phyloP scores from a whole-genome alignment of 2,113 vertebrate genomes.

The Seriola rivoliana region DNA sequence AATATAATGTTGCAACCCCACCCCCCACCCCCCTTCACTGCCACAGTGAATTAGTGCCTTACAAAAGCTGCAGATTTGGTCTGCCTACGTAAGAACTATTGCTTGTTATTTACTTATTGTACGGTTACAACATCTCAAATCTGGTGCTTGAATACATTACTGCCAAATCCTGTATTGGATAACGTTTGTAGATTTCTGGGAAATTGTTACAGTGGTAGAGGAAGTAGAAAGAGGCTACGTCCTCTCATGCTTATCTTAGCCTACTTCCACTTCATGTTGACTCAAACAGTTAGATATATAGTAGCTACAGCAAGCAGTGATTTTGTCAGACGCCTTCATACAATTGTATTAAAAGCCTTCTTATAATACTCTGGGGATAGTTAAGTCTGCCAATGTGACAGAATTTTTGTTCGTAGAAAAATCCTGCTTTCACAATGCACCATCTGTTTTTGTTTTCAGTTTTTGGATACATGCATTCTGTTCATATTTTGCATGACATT shows the following conservation, averaged over 20 bases:
- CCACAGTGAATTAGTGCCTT: neutral
- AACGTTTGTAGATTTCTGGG: conserved; percentile 22
- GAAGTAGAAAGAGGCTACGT: conserved; percentile 15
- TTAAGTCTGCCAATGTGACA: conserved; percentile 27
- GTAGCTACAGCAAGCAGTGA: conserved; percentile 20
- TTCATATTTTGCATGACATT: conserved; percentile 15
- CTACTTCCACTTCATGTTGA: conserved; percentile 48
- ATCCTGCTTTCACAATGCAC: conserved; percentile 34
- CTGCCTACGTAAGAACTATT: neutral
- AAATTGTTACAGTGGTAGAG: conserved; percentile 30
- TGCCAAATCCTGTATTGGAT: conserved; percentile 39
- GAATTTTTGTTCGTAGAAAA: conserved; percentile 22
- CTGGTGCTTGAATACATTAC: conserved; percentile 8
- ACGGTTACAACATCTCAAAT: conserved; percentile 26
- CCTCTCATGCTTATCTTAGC: conserved; percentile 23
- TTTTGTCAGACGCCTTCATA: conserved; percentile 44
- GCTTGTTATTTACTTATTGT: neutral
- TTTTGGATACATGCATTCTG: conserved; percentile 21
- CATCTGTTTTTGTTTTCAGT: conserved; percentile 52
- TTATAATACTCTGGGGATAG: conserved; percentile 23
- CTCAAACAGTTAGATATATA: conserved; percentile 45
- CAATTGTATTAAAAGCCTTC: conserved; percentile 43
- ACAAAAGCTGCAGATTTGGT: conserved; percentile 28
- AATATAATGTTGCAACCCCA: neutral
- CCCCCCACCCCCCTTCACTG: neutral